Conservation (phyloP, 2,888 invertebrate genomes). For the Sinohyriopsis cumingii region DNA sequence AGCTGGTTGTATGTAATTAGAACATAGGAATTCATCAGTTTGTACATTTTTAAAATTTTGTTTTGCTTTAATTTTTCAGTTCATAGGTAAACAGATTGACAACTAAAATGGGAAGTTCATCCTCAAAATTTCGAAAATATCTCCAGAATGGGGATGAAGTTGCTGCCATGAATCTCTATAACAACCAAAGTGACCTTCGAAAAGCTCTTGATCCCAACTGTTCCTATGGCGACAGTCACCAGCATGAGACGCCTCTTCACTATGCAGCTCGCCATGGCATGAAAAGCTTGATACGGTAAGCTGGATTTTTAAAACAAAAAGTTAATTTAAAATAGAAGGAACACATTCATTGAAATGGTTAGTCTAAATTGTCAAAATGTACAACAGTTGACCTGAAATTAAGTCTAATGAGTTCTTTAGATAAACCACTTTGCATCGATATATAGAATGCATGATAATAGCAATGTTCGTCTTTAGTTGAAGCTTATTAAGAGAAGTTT, state of each 20-base stretch:
- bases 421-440: too few species aligned
- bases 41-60: too few species aligned
- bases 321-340: neutral
- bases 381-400: too few species aligned
- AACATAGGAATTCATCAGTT: too few species aligned
- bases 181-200: slow-evolving; percentile 78
- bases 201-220: slow-evolving; percentile 80
- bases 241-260: slow-evolving; percentile 81
- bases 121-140: slow-evolving; percentile 81
- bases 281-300: slow-evolving; percentile 77
- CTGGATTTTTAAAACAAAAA: neutral
- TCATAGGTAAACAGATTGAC: too few species aligned
- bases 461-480: too few species aligned
- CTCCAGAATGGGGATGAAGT: slow-evolving; percentile 82
- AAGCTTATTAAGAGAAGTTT: too few species aligned
- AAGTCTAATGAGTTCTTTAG: too few species aligned
- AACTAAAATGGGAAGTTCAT: slow-evolving; percentile 78
- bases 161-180: slow-evolving; percentile 80
- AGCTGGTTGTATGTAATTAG: too few species aligned
- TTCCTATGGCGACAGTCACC: slow-evolving; percentile 80
- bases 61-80: too few species aligned
- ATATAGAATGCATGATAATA: too few species aligned
- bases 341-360: neutral
- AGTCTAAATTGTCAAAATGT: too few species aligned
- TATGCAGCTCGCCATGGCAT: slow-evolving; percentile 80